Conservation (phyloP, 2,797 vertebrate species). For the Paramormyrops hopkinsi region DNA sequence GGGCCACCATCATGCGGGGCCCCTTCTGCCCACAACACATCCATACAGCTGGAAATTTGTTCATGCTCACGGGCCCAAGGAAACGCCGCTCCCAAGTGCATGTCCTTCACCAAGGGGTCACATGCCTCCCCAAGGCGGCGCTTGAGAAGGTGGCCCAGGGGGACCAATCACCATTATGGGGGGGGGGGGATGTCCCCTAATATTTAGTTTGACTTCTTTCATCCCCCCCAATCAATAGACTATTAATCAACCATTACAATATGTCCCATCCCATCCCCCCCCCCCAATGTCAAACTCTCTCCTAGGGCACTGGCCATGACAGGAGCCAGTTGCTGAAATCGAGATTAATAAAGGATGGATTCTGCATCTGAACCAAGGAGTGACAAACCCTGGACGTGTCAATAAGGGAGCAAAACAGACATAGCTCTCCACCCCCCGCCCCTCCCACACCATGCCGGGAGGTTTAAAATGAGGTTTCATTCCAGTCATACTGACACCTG, state of each 20-base stretch:
- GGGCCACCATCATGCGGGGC: not conserved
- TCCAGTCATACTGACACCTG: not conserved
- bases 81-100: not conserved
- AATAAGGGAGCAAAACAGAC: not conserved
- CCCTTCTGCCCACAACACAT: not conserved
- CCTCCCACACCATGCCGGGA: not conserved
- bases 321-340: conserved; percentile 38
- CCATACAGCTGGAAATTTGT: not conserved
- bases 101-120: not conserved
- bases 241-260: not conserved
- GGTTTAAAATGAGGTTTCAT: not conserved
- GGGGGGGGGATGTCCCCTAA: not conserved
- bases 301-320: not conserved
- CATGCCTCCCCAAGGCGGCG: not conserved
- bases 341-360: conserved; percentile 28
- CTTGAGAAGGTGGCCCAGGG: not conserved
- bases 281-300: not conserved
- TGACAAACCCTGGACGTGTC: not conserved
- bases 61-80: not conserved
- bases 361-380: conserved; percentile 17
- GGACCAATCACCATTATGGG: not conserved
- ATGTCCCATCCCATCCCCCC: not conserved
- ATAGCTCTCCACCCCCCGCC: not conserved
- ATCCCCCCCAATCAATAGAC: not conserved
- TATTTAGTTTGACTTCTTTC: not conserved